A percentile compares a stretch with the other conserved stretches of the same genome.
These are phyloP conservation scores for Babyrousa celebensis DNA, from an alignment of 2,797 vertebrate species.

Conservation along the genomic window DNA sequence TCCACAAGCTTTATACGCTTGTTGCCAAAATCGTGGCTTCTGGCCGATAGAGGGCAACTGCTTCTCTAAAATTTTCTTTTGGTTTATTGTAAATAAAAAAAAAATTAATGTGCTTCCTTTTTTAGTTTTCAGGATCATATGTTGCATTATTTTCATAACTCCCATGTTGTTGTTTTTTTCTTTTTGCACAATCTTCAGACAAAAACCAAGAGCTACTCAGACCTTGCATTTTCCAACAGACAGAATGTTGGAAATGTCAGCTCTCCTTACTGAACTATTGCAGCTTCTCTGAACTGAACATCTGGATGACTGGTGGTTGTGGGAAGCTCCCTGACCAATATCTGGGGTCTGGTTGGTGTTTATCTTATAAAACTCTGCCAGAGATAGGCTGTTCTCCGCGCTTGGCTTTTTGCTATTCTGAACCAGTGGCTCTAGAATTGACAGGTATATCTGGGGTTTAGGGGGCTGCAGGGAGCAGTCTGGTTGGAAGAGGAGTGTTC, in stretches of 20 bases:
- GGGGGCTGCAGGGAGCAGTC: not conserved
- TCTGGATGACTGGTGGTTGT: not conserved
- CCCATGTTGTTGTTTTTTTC: not conserved
- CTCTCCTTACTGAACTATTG: not conserved
- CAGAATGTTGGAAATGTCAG: not conserved
- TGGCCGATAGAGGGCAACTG: not conserved
- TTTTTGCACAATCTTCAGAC: not conserved
- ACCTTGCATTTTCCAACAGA: not conserved
- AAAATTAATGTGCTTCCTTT: not conserved
- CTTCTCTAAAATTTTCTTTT: conserved; percentile 53
- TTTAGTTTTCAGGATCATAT: conserved; percentile 31
- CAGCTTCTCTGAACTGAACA: not conserved
- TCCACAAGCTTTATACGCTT: not conserved
- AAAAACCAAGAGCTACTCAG: conserved; percentile 45
- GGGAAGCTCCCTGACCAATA: not conserved
- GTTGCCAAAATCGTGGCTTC: not conserved
- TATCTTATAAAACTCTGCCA: not conserved
- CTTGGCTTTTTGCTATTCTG: conserved; percentile 2
- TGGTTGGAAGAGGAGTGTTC: not conserved
- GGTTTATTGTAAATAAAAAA: conserved; percentile 38
- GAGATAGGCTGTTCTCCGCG: not conserved
- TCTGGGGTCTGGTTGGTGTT: not conserved
- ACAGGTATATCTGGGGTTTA: no score
- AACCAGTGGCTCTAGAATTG: not conserved
- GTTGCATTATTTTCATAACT: not conserved